Percentiles rank a stretch among this genome's conserved stretches.
phyloP scores from a whole-genome alignment of 2,797 vertebrate genomes.

The Channallabes apus region DNA sequence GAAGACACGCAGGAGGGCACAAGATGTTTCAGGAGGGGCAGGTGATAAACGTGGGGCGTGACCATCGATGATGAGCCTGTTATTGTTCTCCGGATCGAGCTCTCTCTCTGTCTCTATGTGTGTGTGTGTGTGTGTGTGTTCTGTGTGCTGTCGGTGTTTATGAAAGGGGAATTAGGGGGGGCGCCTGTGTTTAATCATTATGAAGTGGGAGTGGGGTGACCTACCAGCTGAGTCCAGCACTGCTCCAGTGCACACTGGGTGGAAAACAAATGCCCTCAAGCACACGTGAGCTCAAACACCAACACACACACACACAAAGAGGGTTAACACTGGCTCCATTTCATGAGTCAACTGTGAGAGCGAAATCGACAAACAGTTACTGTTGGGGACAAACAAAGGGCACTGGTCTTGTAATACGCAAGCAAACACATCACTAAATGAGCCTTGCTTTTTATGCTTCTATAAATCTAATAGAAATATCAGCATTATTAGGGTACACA shows the following conservation, averaged over 20 bases:
- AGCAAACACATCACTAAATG: conserved; percentile 46
- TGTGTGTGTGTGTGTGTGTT: neutral
- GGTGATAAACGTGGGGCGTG: conserved; percentile 75
- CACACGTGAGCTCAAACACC: conserved; percentile 50
- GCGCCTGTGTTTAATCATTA: conserved; percentile 75
- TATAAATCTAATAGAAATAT: neutral
- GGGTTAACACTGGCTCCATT: conserved; percentile 58
- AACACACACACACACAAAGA: conserved; percentile 49
- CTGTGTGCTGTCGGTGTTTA: conserved; percentile 64
- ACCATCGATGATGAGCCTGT: conserved; percentile 74
- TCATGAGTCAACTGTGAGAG: conserved; percentile 60
- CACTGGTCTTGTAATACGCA: conserved; percentile 41
- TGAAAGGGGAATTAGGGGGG: conserved; percentile 75
- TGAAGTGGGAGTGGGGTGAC: conserved; percentile 78
- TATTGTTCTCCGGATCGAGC: conserved; percentile 77
- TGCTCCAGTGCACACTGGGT: conserved; percentile 79
- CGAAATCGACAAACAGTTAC: conserved; percentile 61
- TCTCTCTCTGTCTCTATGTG: conserved; percentile 60
- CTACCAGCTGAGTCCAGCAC: conserved; percentile 81
- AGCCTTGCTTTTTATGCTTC: neutral
- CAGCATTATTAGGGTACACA: neutral
- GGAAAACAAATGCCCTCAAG: conserved; percentile 59
- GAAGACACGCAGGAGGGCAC: conserved; percentile 62
- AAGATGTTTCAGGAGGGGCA: conserved; percentile 59
- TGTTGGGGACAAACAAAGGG: conserved; percentile 57